Percentiles rank a stretch among this genome's conserved stretches.
Evolutionary conservation across 1,140 invertebrate species (phyloP).

Genomic region (Akabosia matsudoensis): DNA sequence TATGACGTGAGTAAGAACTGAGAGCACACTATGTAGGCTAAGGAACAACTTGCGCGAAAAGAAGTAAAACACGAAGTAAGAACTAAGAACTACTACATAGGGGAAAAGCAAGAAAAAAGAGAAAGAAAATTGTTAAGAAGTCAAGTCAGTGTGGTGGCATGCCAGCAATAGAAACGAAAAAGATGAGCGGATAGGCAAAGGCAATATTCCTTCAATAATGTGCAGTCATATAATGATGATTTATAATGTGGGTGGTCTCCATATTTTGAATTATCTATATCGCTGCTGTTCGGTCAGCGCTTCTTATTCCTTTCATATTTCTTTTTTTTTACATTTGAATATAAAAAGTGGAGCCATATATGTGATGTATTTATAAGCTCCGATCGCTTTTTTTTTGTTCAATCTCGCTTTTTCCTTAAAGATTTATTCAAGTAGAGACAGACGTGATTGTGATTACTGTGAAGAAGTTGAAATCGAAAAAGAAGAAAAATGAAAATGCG

Average conservation of each 20-base stretch:
- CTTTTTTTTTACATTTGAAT: too few species aligned
- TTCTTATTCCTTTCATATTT: too few species aligned
- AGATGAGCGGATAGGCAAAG: constrained; percentile 3
- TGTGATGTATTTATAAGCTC: neutral
- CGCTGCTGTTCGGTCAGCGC: neutral
- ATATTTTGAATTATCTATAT: constrained; percentile 37
- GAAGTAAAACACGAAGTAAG: too few species aligned
- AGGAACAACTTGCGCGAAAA: too few species aligned
- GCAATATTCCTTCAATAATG: constrained; percentile 31
- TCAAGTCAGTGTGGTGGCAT: neutral
- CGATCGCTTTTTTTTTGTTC: neutral
- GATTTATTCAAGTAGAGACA: constrained; percentile 37
- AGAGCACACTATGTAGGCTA: too few species aligned
- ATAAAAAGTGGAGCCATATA: too few species aligned
- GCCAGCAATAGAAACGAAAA: neutral
- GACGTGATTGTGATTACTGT: constrained; percentile 39
- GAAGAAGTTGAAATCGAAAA: constrained; percentile 30
- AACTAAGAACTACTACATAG: too few species aligned
- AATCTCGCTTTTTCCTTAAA: neutral
- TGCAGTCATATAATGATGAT: constrained; percentile 39
- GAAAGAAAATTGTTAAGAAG: neutral
- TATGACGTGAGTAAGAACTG: too few species aligned
- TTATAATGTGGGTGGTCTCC: constrained; percentile 39
- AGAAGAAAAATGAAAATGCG: neutral
- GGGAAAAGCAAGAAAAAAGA: neutral